Evolutionary conservation across 2,888 invertebrate genomes (phyloP).

Genomic region (Norana najaformis): DNA sequence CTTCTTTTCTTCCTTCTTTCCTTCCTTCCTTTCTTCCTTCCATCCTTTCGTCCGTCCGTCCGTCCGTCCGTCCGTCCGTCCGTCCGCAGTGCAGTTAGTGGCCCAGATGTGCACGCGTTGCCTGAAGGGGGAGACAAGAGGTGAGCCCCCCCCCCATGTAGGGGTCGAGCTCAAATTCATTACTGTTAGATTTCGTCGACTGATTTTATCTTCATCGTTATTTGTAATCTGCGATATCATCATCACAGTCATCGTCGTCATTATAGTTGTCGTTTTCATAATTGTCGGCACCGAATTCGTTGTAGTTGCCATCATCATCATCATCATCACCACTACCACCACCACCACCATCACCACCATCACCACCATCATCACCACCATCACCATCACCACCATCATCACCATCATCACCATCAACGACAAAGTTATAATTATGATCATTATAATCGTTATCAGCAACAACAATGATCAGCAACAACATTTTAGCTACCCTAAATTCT

Average conservation of each 20-base stretch:
- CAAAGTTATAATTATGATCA: neutral
- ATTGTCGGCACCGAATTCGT: too few species aligned
- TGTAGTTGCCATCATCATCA: too few species aligned
- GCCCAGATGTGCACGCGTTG: too few species aligned
- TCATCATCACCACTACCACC: neutral
- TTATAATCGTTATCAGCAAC: constrained; percentile 24
- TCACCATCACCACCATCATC: neutral
- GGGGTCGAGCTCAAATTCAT: neutral
- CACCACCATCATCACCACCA: neutral
- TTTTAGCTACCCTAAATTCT: too few species aligned
- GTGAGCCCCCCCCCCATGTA: neutral
- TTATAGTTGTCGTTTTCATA: neutral
- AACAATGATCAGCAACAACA: constrained; percentile 28
- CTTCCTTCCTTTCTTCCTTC: neutral
- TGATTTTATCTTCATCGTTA: constrained; percentile 19
- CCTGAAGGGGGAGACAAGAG: neutral
- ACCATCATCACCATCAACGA: neutral
- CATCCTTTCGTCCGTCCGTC: too few species aligned
- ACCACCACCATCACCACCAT: constrained; percentile 14
- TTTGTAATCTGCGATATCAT: neutral
- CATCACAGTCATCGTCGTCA: neutral
- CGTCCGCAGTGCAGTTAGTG: neutral
- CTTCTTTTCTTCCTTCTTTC: neutral
- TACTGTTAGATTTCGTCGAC: neutral
- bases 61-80: too few species aligned